These are phyloP conservation scores for Eidolon helvum DNA, from an alignment of 2,113 vertebrate genomes.

Conservation along the genomic window DNA sequence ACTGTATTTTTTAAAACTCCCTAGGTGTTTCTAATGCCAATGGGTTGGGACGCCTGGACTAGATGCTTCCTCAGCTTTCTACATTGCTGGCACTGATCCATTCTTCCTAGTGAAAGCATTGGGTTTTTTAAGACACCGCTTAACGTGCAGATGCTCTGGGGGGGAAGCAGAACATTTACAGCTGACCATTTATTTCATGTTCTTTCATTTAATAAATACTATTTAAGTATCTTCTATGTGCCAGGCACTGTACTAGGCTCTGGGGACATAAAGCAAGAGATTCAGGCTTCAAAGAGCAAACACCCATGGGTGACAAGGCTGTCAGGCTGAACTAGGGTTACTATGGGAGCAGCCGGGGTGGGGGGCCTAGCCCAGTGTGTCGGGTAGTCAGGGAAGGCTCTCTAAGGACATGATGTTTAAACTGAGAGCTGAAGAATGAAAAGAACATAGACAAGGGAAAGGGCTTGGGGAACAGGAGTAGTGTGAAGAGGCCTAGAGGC, in stretches of 20 bases:
- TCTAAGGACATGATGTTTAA: neutral
- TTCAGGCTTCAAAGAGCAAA: neutral
- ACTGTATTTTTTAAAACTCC: neutral
- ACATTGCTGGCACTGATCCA: neutral
- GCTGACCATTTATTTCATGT: neutral
- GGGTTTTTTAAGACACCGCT: neutral
- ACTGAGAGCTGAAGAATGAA: neutral
- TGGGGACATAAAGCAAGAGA: neutral
- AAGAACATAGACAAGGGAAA: neutral
- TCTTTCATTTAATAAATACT: neutral
- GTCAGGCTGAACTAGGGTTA: neutral
- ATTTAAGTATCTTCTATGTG: neutral
- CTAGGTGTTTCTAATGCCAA: neutral
- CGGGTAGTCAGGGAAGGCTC: neutral
- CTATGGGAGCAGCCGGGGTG: neutral
- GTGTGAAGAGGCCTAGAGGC: neutral
- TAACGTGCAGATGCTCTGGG: neutral
- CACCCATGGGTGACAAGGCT: neutral
- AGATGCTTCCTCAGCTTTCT: neutral
- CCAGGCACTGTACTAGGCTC: neutral
- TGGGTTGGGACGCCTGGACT: neutral
- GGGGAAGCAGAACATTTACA: neutral
- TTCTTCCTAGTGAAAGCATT: neutral
- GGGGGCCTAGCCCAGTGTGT: neutral
- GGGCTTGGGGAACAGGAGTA: neutral